Evolutionary conservation across 2,888 invertebrate genomes (phyloP), one percentile per base, ranked within the genome.

Genomic region (Perdita meconis): DNA sequence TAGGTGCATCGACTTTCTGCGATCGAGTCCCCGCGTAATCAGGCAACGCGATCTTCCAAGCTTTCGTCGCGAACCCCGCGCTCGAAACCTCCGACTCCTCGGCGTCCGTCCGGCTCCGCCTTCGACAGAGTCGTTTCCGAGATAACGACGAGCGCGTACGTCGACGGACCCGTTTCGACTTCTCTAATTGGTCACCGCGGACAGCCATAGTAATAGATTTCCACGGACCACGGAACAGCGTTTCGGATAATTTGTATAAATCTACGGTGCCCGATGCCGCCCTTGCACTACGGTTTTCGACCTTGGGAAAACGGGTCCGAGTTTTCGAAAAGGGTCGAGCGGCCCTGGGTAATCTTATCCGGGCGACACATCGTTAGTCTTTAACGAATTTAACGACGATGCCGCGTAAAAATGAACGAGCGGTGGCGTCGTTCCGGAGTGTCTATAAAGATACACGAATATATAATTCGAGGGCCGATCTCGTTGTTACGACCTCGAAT

Each of bases 371-470:
- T 81, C 84, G 78, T 82, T 75, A 77, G 72, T 82, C 72, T 78
- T 67, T 76, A 74, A 72, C 79, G 77, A 73, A 74, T 84, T 84
- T 84, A 84, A 84, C 82, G 84, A 78, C 75, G 66, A 75, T 63
- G 61, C 76, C 50, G 73, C 64, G 72, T 82, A 84, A 84, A 84
- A 65, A 78, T 78, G 71, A 69, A 61, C 67, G 64, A 40, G 63
- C 50, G 34, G 50, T 60, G 71, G 56, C 53, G 69, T 74, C 78
- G 69, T 80, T 84, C 74, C 30, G 67, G 67, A 44, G 70, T 65
- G 75, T 67, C 67, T 70, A 73, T 83, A 84, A 84, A 84, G 84
- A 84, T 83, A 84, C 64, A 76, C 68, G 56, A 50, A 72, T 68
- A 66, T 75, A 71, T 78, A 64, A 78, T 72, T 78, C 78, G 73